phyloP scores from a whole-genome alignment of 53 echinoderm and acorn worm genomes.

The Holothuria leucospilota region DNA sequence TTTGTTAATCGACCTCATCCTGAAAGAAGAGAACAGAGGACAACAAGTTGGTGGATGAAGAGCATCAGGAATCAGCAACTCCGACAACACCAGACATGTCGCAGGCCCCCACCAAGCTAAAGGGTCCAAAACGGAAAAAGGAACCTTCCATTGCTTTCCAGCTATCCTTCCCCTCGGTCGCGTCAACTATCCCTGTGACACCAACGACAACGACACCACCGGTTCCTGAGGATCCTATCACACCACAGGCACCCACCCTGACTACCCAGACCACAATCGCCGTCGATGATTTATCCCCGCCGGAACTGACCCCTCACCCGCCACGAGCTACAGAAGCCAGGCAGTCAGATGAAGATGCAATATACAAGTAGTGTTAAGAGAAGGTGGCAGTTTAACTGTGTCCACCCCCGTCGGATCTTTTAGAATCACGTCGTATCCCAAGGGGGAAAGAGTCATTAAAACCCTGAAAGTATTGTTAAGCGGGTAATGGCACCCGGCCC shows the following conservation, averaged over 20 bases:
- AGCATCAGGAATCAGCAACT: slow-evolving; percentile 9
- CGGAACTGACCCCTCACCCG: slow-evolving; percentile 16
- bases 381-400: no score
- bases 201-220: slow-evolving; percentile 1
- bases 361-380: no score
- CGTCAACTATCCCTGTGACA: neutral
- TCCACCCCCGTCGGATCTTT: no score
- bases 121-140: slow-evolving; percentile 4
- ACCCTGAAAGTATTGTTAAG: no score
- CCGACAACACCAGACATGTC: slow-evolving; percentile 10
- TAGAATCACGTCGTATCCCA: no score
- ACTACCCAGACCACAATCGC: slow-evolving; percentile 2
- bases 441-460: no score
- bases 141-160: slow-evolving; percentile 15
- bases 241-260: slow-evolving; percentile 7
- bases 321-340: neutral
- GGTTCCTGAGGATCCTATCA: slow-evolving; percentile 11
- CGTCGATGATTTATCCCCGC: slow-evolving; percentile 13
- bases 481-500: no score
- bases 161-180: slow-evolving; percentile 3
- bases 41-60: neutral
- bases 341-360: neutral
- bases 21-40: neutral
- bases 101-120: slow-evolving; percentile 9
- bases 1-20: no score